Evolutionary conservation across 2,797 vertebrate species (phyloP), one percentile per base, ranked within the genome.

Genomic region (Enteromius afrohamiltoni): DNA sequence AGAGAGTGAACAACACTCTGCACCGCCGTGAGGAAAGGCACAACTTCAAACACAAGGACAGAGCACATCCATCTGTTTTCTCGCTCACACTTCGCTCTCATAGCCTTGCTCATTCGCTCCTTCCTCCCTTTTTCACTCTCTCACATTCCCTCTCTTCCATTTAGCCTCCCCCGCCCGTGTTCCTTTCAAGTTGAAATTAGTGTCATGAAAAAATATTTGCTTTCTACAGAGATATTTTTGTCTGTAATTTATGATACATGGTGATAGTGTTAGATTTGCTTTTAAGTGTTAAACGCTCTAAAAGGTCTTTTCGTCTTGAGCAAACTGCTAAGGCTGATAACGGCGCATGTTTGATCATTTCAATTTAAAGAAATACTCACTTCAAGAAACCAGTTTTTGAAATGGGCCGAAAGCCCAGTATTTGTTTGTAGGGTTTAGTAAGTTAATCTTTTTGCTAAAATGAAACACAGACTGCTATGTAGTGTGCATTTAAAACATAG

Each of bases 31-130:
- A 92, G 92, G 91, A 92, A 92, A 91, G 90, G 86, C 88, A 87
- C 69, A 14, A 88, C 90, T 89, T 93, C 82, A 93, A 91, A 92
- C 89, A 89, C 91, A 90, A 92, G 88, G 89, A 90, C 88, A 77
- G 77, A 8, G 2, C 87, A 73, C 85, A 88, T 90, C 89, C 89
- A 90, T 92, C 89, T 90, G 90, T 89, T 86, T 78, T 79, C 76
- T 87, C 51, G 19, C 85, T 73, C 85, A 62, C 70, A 26, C 34
- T 69, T 71, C 80, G 84, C 89, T 86, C 71, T 81, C 77, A 60
- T 10, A 69, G 64, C n/a, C n/a, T 37, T 45, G 70, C 53, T 78
- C 51, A 51, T 79, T 79, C 47, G 13, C 16, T 73, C n/a, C 29
- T 71, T 80, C 21, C 31, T 76, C 70, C n/a, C 62, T 82, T 73